Evolutionary conservation across 1,140 invertebrate species (phyloP), one percentile per base, ranked within the genome.

Genomic region (Tribolium castaneum): DNA sequence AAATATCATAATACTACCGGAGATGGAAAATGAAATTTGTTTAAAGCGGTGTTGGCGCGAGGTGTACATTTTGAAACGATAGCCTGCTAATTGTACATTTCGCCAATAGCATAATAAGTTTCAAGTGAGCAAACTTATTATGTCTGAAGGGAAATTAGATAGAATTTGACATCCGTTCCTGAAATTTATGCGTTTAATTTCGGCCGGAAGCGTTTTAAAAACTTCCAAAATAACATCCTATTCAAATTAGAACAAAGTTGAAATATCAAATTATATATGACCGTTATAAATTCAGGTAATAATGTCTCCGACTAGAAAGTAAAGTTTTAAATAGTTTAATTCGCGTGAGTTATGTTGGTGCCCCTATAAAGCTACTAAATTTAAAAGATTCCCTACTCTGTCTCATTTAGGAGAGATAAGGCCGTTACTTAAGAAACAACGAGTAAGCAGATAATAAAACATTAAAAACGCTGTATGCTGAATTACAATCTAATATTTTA

Each of bases 401-500:
- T 66, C 59, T 66, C 59, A 66, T 35, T 66, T 66, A 66, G 25
- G n/a, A 13, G 12, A 62, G 59, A 66, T 66, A 66, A 66, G 59
- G 12, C 30, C n/a, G 16, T 62, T 62, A 62, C 25, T 62, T 66
- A 39, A 66, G 59, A 66, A 66, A 66, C 59, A 66, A 66, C n/a
- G 56, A 30, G 56, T 66, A 66, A 66, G 59, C 59, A 66, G 59
- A 66, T 66, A 66, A 66, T 66, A 66, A 66, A 66, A 66, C 59
- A 66, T 66, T 66, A 66, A 66, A 14, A 62, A 62, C 56, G 56
- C 1, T 66, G 59, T 66, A 66, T 66, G 30, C 30, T 66, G 59
- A 66, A 66, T 66, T 66, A 66, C 59, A 66, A 66, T 66, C 59
- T 66, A 66, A 66, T 66, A 66, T 66, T 66, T 66, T 66, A 66